Conservation (phyloP, 2,888 invertebrate genomes). For the Acrocera orbiculus region DNA sequence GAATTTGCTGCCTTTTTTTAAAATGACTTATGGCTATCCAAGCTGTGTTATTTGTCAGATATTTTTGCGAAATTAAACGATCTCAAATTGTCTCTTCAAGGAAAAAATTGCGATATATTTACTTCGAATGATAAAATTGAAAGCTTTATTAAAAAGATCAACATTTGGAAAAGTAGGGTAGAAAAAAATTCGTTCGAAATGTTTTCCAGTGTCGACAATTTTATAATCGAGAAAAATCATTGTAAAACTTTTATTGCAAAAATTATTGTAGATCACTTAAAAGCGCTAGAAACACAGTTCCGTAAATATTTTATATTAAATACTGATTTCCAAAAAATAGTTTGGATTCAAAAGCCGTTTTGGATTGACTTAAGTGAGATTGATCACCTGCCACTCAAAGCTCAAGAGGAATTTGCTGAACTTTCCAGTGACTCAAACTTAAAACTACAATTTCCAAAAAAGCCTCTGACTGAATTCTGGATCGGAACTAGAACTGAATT, state of each 20-base stretch:
- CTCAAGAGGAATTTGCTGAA: constrained; percentile 1
- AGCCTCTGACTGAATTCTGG: neutral
- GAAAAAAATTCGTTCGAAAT: constrained; percentile 2
- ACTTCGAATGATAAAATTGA: constrained; percentile 3
- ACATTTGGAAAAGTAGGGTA: constrained; percentile 2
- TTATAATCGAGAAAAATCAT: constrained; percentile 2
- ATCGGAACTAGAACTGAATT: constrained; percentile 1
- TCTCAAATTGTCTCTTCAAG: constrained; percentile 2
- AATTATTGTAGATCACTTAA: constrained; percentile 3
- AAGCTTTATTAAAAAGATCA: constrained; percentile 2
- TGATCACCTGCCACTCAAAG: neutral
- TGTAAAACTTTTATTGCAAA: constrained; percentile 1
- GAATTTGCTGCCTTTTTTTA: constrained; percentile 7
- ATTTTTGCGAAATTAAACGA: constrained; percentile 2
- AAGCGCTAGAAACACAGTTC: constrained; percentile 1
- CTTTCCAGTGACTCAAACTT: constrained; percentile 1
- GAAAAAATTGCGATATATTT: constrained; percentile 2
- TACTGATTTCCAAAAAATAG: constrained; percentile 1
- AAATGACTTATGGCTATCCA: constrained; percentile 1
- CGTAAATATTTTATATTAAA: neutral
- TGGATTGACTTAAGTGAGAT: neutral
- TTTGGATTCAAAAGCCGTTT: constrained; percentile 1
- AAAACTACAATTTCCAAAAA: neutral
- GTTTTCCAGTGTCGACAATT: constrained; percentile 1
- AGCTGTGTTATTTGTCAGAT: constrained; percentile 6